Evolutionary conservation across 2,113 vertebrate species (phyloP).

Genomic region (Paralichthys olivaceus): DNA sequence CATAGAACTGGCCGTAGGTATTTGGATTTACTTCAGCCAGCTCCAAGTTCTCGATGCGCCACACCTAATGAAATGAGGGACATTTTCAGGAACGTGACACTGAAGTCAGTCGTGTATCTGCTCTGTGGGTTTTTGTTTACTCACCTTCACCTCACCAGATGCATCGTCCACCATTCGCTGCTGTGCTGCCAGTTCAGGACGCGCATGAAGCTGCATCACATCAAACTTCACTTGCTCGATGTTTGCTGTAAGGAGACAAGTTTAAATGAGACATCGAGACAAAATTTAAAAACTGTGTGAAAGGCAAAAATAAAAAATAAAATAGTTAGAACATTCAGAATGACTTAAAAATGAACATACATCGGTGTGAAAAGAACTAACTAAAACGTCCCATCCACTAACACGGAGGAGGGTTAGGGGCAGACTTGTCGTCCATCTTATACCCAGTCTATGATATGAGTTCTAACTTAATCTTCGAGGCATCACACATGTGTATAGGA

Average conservation of each 20-base stretch:
- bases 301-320: too few relatives aligned
- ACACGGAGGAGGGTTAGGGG: too few relatives aligned
- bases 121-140: not conserved
- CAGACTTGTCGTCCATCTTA: too few relatives aligned
- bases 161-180: constrained; percentile 92
- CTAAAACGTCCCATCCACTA: too few relatives aligned
- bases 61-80: constrained; percentile 79
- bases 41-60: constrained; percentile 89
- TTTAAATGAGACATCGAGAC: not conserved
- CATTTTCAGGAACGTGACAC: not conserved
- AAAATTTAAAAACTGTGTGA: too few relatives aligned
- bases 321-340: too few relatives aligned
- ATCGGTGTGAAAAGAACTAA: too few relatives aligned
- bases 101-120: not conserved
- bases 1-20: constrained; percentile 89
- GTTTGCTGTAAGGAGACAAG: constrained; percentile 80
- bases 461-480: too few relatives aligned
- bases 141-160: constrained; percentile 86
- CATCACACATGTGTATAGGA: not conserved
- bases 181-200: constrained; percentile 89
- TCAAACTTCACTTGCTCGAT: constrained; percentile 91
- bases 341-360: too few relatives aligned
- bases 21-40: constrained; percentile 85
- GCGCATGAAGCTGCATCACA: constrained; percentile 87
- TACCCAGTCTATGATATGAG: too few relatives aligned